Conservation (phyloP, 35 echinoderm and acorn worm genomes). For the Holothuria glaberrima region DNA sequence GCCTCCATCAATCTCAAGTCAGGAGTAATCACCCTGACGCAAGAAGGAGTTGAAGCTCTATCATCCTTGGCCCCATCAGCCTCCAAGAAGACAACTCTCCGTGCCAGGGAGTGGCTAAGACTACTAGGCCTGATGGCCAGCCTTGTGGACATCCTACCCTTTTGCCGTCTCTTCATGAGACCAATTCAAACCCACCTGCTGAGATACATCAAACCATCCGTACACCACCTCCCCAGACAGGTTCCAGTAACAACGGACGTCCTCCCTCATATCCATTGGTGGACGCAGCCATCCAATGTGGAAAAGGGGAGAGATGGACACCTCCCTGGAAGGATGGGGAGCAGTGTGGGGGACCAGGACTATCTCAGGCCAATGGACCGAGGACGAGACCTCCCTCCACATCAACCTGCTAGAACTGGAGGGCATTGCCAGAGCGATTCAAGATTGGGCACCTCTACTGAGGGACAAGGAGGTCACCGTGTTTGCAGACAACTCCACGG, state of each 20-base stretch:
- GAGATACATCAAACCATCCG: not conserved
- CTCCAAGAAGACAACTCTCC: not conserved
- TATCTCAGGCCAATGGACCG: not conserved
- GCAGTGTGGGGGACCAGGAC: no score
- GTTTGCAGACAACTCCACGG: not conserved
- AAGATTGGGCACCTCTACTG: no score
- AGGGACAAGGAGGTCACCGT: not conserved
- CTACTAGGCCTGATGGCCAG: not conserved
- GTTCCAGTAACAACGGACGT: not conserved
- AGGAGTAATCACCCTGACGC: not conserved
- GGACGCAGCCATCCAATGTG: no score
- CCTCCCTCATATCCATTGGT: not conserved
- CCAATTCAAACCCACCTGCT: not conserved
- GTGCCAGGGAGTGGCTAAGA: not conserved
- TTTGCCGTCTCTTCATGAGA: not conserved
- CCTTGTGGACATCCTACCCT: not conserved
- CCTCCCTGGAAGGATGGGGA: not conserved
- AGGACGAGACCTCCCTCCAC: not conserved
- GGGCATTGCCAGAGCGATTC: not conserved
- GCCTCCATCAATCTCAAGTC: not conserved
- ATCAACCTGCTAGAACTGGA: not conserved
- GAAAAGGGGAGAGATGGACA: no score
- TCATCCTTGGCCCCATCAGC: no score
- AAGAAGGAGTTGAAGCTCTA: not conserved
- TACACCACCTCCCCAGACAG: not conserved